These are phyloP conservation scores for Dicrostonyx torquatus DNA, from an alignment of 2,797 vertebrate species.

Conservation along the genomic window DNA sequence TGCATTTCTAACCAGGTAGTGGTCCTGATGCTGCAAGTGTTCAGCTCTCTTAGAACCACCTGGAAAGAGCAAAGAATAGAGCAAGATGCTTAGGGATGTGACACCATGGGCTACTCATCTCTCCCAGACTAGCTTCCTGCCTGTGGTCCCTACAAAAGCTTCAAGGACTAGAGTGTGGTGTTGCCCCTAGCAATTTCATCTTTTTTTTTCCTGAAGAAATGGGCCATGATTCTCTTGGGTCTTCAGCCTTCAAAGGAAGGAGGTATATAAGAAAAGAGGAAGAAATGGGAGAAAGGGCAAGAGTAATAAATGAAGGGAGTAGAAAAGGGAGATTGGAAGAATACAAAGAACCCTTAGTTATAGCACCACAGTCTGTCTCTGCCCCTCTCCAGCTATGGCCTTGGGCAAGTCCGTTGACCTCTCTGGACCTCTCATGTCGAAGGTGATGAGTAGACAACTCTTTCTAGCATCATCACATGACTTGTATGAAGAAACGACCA, in stretches of 20 bases:
- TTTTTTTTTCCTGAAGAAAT: slow-evolving; percentile 3
- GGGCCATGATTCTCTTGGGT: neutral
- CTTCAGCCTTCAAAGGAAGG: neutral
- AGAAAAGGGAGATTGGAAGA: neutral
- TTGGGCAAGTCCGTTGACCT: slow-evolving; percentile 27
- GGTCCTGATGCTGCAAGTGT: neutral
- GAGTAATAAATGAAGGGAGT: neutral
- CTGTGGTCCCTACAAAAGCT: neutral
- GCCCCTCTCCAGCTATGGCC: neutral
- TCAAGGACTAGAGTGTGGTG: neutral
- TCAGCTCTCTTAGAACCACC: neutral
- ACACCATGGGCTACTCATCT: neutral
- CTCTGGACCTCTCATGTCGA: neutral
- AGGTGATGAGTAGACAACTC: slow-evolving; percentile 35
- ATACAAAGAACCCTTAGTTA: accelerated
- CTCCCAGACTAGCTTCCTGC: neutral
- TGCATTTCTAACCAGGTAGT: neutral
- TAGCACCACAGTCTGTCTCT: neutral
- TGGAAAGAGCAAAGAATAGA: neutral
- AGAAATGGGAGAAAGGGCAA: neutral
- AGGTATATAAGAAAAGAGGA: neutral
- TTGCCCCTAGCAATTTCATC: neutral
- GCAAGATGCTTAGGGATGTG: neutral
- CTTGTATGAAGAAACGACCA: slow-evolving; percentile 46
- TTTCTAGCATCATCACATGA: slow-evolving; percentile 45